These are phyloP conservation scores for Vanessa atalanta DNA, from an alignment of 1,140 invertebrate species.

Conservation along the genomic window DNA sequence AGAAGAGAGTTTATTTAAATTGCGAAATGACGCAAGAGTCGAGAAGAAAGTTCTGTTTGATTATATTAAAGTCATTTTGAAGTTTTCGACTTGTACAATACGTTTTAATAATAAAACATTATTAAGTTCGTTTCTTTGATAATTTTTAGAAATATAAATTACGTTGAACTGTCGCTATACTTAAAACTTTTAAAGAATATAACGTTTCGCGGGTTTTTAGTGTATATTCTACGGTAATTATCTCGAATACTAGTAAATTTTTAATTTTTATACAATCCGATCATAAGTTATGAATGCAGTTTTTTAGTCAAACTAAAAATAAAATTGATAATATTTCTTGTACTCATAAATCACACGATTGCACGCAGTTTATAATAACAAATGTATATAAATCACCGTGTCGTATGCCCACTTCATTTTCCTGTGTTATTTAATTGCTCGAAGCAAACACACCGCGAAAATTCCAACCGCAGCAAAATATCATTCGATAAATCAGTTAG, in stretches of 20 bases:
- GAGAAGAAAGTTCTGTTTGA: conserved; percentile 33
- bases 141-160: too few species aligned
- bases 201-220: too few species aligned
- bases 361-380: conserved; percentile 9
- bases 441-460: conserved; percentile 25
- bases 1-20: conserved; percentile 29
- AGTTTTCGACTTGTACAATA: conserved; percentile 12
- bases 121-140: too few species aligned
- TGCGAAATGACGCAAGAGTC: conserved; percentile 30
- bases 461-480: conserved; percentile 19
- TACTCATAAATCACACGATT: background rate
- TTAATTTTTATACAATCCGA: too few species aligned
- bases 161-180: too few species aligned
- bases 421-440: conserved; percentile 27
- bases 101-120: too few species aligned
- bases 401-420: conserved; percentile 10
- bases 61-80: conserved; percentile 31
- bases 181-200: too few species aligned
- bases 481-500: background rate
- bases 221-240: too few species aligned
- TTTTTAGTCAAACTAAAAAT: background rate
- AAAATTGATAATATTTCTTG: background rate
- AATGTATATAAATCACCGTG: conserved; percentile 3
- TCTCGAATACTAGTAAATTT: too few species aligned
- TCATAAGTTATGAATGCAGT: too few species aligned